A percentile compares a stretch with the other conserved stretches of the same genome.
Conservation (phyloP, 2,113 vertebrate genomes). For the Megaceryle torquata region DNA sequence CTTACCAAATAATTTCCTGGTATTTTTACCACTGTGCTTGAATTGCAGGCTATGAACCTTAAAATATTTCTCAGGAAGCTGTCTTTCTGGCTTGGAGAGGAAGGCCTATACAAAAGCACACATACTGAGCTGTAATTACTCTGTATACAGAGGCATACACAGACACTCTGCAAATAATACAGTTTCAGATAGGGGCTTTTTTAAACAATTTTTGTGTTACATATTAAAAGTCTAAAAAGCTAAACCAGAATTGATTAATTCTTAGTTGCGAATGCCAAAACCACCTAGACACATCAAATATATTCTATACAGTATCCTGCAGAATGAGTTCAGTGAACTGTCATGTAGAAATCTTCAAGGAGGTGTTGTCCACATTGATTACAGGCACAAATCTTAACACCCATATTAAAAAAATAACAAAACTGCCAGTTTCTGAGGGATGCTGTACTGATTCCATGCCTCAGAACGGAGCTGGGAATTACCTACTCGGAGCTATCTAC, state of each 20-base stretch:
- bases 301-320: neutral
- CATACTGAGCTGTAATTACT: neutral
- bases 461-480: neutral
- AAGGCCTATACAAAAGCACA: neutral
- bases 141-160: neutral
- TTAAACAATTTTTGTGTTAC: neutral
- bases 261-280: neutral
- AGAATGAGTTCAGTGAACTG: neutral
- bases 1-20: neutral
- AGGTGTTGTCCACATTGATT: neutral
- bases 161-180: neutral
- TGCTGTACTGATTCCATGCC: neutral
- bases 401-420: neutral
- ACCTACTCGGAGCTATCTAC: neutral
- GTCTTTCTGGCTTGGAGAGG: neutral
- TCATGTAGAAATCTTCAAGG: neutral
- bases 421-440: neutral
- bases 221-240: neutral
- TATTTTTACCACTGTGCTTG: neutral
- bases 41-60: neutral
- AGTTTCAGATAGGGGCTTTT: neutral
- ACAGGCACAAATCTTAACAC: neutral
- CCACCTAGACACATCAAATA: neutral
- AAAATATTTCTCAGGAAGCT: neutral
- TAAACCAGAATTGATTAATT: neutral